Conservation (phyloP, 2,888 invertebrate genomes). For the Patella pellucida region DNA sequence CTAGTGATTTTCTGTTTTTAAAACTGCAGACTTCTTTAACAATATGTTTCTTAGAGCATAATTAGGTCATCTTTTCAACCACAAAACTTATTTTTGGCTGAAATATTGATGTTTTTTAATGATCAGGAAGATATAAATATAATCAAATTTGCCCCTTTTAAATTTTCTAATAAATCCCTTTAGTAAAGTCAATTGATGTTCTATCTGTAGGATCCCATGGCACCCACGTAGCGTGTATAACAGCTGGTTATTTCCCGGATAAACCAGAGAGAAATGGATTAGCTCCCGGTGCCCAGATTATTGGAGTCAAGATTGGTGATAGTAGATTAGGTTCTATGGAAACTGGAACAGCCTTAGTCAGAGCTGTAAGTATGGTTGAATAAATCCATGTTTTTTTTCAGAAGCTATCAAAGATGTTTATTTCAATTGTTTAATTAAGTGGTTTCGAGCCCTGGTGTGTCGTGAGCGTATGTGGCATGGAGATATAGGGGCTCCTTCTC, state of each 20-base stretch:
- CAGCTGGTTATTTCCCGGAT: constrained; percentile 89
- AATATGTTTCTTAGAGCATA: no score
- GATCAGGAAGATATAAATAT: no score
- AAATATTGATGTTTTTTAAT: no score
- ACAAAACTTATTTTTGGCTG: no score
- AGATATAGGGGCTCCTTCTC: no score
- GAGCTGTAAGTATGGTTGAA: constrained; percentile 81
- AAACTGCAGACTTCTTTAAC: no score
- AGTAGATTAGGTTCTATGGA: constrained; percentile 94
- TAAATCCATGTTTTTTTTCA: background rate
- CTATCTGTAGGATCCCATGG: constrained; percentile 87
- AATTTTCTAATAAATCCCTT: background rate
- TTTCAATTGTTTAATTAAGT: background rate
- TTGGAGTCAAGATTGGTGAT: constrained; percentile 94
- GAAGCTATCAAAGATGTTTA: no score
- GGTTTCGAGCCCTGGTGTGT: no score
- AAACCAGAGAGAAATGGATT: constrained; percentile 91
- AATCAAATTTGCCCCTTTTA: background rate
- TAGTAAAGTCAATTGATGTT: constrained; percentile 3
- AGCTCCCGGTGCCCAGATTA: constrained; percentile 95
- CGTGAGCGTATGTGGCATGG: no score
- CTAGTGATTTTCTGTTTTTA: no score
- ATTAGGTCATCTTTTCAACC: no score
- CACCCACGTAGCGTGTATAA: constrained; percentile 97
- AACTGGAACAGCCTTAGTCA: constrained; percentile 91